Conservation (phyloP, 2,888 invertebrate species). For the Odontomyia ornata region DNA sequence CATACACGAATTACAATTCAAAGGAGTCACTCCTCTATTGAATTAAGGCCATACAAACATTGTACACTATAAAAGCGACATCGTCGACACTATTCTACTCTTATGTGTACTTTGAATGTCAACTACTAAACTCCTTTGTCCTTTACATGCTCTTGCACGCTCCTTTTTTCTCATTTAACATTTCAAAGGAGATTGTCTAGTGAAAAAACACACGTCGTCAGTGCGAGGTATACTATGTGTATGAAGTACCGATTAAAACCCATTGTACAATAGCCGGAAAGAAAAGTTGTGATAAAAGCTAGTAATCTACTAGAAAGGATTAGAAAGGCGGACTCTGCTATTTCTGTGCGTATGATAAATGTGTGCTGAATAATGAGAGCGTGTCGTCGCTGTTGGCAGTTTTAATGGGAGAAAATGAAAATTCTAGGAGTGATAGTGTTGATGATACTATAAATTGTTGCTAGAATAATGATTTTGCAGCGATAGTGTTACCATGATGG, state of each 20-base stretch:
- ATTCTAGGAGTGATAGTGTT: background rate
- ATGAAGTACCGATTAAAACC: constrained; percentile 3
- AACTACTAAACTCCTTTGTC: background rate
- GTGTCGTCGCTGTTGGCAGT: background rate
- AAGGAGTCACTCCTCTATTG: background rate
- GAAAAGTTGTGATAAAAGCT: constrained; percentile 7
- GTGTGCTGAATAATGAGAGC: constrained; percentile 12
- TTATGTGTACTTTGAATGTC: constrained; percentile 33
- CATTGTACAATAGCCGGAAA: background rate
- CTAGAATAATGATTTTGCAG: too few relatives aligned
- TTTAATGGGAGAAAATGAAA: constrained; percentile 1
- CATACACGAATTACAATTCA: background rate
- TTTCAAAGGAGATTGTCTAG: background rate
- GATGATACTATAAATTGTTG: background rate
- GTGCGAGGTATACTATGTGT: background rate
- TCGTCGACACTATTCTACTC: background rate
- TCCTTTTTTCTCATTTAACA: background rate
- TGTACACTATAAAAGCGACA: background rate
- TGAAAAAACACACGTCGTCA: background rate
- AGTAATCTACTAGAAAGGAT: background rate
- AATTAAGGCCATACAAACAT: constrained; percentile 25
- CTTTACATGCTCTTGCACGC: background rate
- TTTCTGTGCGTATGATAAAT: background rate
- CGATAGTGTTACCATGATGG: too few relatives aligned
- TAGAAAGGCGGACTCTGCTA: background rate